phyloP scores from a whole-genome alignment of 2,888 invertebrate genomes.

The Pollenia griseotomentosa region DNA sequence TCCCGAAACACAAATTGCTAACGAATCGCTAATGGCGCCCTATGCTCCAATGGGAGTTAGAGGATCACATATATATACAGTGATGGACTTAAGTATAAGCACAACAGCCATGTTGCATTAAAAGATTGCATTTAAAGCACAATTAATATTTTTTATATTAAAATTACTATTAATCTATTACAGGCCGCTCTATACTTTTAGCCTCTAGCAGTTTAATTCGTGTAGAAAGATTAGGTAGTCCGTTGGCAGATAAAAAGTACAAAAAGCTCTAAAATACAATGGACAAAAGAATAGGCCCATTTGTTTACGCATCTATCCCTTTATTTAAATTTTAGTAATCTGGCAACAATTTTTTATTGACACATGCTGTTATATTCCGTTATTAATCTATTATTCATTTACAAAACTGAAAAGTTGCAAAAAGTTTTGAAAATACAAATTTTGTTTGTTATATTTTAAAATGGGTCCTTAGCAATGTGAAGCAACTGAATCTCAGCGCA shows the following conservation, averaged over 20 bases:
- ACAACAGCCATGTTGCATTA: neutral
- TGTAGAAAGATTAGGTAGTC: neutral
- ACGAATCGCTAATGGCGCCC: no score
- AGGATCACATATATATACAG: no score
- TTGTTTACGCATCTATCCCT: no score
- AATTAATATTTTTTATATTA: no score
- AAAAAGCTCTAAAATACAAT: neutral
- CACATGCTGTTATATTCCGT: constrained; percentile 17
- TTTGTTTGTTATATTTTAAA: neutral
- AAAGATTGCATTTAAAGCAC: neutral
- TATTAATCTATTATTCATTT: neutral
- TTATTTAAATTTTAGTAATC: neutral
- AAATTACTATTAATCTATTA: neutral
- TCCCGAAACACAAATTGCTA: no score
- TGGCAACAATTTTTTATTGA: neutral
- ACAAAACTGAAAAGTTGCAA: neutral
- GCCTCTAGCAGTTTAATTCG: no score
- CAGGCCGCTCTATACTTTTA: neutral
- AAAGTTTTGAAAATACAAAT: neutral
- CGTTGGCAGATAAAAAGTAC: neutral
- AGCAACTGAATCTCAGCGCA: constrained; percentile 31
- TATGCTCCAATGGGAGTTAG: no score
- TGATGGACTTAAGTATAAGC: constrained; percentile 22
- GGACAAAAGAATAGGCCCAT: no score
- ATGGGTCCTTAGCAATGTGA: constrained; percentile 6